Evolutionary conservation across 2,888 invertebrate genomes (phyloP).

Genomic region (Chorisops tibialis): DNA sequence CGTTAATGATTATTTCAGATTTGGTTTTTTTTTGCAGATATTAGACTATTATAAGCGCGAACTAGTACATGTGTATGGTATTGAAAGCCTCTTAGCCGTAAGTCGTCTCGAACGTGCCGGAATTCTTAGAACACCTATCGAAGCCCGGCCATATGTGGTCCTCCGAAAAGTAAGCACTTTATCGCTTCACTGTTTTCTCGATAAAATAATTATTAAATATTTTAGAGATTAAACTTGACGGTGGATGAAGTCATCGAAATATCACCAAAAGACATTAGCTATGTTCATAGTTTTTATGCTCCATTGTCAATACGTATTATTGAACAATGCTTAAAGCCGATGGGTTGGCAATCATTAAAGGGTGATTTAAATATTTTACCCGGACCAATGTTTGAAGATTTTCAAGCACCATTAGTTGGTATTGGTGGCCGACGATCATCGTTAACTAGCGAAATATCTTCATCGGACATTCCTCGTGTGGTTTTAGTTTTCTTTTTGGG

Average conservation of each 20-base stretch:
- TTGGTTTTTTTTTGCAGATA: conserved; percentile 34
- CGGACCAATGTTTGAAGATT: conserved; percentile 70
- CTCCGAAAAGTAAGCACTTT: conserved; percentile 61
- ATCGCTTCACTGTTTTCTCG: not conserved
- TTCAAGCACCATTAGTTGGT: conserved; percentile 57
- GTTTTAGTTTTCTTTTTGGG: conserved; percentile 94
- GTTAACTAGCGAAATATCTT: conserved; percentile 59
- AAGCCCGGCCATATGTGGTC: conserved; percentile 69
- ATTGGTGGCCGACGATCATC: conserved; percentile 59
- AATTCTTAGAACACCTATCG: conserved; percentile 71
- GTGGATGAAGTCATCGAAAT: conserved; percentile 85
- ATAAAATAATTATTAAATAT: conserved; percentile 24
- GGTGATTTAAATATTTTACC: conserved; percentile 81
- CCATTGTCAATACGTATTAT: conserved; percentile 85
- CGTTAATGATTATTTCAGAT: conserved; percentile 10
- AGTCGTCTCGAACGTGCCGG: conserved; percentile 86
- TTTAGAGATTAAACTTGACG: conserved; percentile 73
- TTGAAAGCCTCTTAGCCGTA: conserved; percentile 75
- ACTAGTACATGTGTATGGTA: conserved; percentile 81
- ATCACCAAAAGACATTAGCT: conserved; percentile 82
- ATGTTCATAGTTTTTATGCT: conserved; percentile 90
- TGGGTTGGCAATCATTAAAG: conserved; percentile 73
- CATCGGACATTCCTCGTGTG: conserved; percentile 54
- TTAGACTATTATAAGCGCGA: conserved; percentile 69
- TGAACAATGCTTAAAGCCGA: conserved; percentile 73